These are phyloP conservation scores for Ormia ochracea DNA, from an alignment of 2,888 invertebrate genomes.

Conservation along the genomic window DNA sequence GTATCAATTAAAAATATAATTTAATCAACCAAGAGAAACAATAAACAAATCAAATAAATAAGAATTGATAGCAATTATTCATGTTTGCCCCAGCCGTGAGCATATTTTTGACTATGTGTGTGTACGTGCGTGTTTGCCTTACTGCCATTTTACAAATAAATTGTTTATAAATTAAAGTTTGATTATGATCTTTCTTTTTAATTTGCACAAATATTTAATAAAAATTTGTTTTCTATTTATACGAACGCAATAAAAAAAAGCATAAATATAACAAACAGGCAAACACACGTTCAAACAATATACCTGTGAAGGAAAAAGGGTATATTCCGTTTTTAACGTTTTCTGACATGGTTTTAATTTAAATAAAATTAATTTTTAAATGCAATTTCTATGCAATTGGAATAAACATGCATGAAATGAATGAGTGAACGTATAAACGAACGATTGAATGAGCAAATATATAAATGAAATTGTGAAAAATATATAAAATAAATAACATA, in stretches of 20 bases:
- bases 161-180: constrained; percentile 58
- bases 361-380: constrained; percentile 62
- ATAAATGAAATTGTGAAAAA: constrained; percentile 52
- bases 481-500: not conserved
- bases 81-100: not conserved
- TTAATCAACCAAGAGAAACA: constrained; percentile 30
- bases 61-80: not conserved
- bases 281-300: not conserved
- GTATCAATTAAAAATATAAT: constrained; percentile 44
- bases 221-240: constrained; percentile 34
- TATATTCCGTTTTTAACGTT: constrained; percentile 7
- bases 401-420: constrained; percentile 44
- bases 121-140: not conserved
- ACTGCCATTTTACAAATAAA: constrained; percentile 13
- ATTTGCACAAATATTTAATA: constrained; percentile 58
- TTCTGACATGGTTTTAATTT: constrained; percentile 46
- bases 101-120: not conserved
- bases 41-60: constrained; percentile 5
- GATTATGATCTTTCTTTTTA: constrained; percentile 58
- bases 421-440: constrained; percentile 17
- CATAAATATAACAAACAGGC: not conserved
- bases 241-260: not conserved
- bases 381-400: constrained; percentile 59
- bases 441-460: constrained; percentile 39
- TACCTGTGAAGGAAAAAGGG: not conserved